phyloP scores from a whole-genome alignment of 2,888 invertebrate genomes.

The Chrysomela aeneicollis region DNA sequence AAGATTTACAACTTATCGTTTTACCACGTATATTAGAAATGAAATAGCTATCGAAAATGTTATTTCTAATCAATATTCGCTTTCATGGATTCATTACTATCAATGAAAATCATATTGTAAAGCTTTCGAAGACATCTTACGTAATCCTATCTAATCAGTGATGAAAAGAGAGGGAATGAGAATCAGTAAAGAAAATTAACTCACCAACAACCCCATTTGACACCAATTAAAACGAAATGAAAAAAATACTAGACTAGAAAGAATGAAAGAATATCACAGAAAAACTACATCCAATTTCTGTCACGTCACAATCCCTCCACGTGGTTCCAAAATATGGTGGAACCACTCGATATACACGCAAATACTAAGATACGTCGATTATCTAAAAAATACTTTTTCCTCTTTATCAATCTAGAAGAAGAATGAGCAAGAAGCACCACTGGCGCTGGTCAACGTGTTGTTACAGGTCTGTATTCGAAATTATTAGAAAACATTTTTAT shows the following conservation, averaged over 20 bases:
- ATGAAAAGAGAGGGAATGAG: background rate
- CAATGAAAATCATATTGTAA: background rate
- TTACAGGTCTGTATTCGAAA: constrained; percentile 1
- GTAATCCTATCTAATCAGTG: background rate
- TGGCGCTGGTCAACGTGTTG: constrained; percentile 31
- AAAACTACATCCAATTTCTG: background rate
- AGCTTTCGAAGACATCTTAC: background rate
- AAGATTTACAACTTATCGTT: too few relatives aligned
- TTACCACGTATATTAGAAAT: too few relatives aligned
- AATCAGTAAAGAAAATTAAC: background rate
- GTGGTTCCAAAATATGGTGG: background rate
- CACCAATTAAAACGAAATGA: background rate
- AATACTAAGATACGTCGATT: constrained; percentile 24
- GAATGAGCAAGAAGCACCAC: constrained; percentile 28
- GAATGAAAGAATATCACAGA: background rate
- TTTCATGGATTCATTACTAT: background rate
- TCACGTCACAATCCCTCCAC: background rate
- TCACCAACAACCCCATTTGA: background rate
- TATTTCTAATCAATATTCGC: too few relatives aligned
- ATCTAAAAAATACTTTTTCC: constrained; percentile 33
- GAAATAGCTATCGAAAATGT: too few relatives aligned
- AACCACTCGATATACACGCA: constrained; percentile 9
- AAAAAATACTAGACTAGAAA: background rate
- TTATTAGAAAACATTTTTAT: background rate
- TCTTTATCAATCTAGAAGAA: constrained; percentile 29